Percentiles rank a stretch among this genome's conserved stretches.
phyloP scores from a whole-genome alignment of 2,797 vertebrate genomes.

The Triplophysa bombifrons region DNA sequence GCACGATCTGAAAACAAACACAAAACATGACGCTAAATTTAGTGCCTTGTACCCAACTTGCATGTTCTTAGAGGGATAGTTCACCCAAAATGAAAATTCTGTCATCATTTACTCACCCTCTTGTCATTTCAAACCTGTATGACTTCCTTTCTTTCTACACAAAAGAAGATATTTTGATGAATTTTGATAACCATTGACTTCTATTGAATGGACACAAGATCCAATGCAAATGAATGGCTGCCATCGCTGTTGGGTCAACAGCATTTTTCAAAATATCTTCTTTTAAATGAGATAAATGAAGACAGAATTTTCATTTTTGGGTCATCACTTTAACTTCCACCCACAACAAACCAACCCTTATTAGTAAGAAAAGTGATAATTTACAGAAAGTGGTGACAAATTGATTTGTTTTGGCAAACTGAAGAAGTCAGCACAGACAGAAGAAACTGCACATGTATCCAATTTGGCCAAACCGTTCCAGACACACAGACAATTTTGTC shows the following conservation, averaged over 20 bases:
- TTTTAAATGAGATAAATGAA: too few species aligned
- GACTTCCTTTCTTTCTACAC: too few species aligned
- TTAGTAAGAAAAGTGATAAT: constrained; percentile 11
- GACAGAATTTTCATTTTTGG: too few species aligned
- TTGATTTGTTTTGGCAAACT: constrained; percentile 7
- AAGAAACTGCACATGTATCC: not conserved
- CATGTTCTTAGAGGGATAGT: not conserved
- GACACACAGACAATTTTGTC: not conserved
- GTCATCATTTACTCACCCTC: too few species aligned
- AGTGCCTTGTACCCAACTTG: not conserved
- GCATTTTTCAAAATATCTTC: too few species aligned
- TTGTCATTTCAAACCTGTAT: too few species aligned
- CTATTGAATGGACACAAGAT: too few species aligned
- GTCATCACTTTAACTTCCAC: not conserved
- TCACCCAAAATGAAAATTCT: too few species aligned
- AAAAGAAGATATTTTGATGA: too few species aligned
- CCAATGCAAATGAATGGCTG: too few species aligned
- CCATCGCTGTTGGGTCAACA: too few species aligned
- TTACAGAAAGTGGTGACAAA: not conserved
- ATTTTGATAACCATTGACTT: too few species aligned
- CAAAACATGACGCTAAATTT: not conserved
- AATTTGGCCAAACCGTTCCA: constrained; percentile 10
- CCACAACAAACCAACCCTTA: constrained; percentile 17
- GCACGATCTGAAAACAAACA: constrained; percentile 84
- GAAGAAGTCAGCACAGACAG: constrained; percentile 20